These are phyloP conservation scores for Griposia aprilina DNA, from an alignment of 2,888 invertebrate species.

Conservation along the genomic window DNA sequence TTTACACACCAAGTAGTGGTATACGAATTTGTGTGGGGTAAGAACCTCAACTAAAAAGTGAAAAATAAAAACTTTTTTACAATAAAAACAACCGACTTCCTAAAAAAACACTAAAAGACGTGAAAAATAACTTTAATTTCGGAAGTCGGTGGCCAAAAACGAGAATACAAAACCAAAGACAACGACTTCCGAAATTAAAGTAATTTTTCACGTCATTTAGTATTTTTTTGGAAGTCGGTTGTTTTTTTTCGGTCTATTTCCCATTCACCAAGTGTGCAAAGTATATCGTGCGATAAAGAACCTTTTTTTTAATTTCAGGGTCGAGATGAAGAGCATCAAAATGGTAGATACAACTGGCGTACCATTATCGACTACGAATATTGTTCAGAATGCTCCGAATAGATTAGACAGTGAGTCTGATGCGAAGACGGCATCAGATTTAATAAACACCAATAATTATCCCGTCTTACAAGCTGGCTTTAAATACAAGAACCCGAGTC, in stretches of 20 bases:
- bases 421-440: slow-evolving; percentile 42
- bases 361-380: slow-evolving; percentile 15
- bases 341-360: slow-evolving; percentile 64
- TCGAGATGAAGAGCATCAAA: slow-evolving; percentile 84
- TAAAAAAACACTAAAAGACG: too few species aligned
- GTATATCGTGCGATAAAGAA: background rate
- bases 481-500: slow-evolving; percentile 46
- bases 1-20: too few species aligned
- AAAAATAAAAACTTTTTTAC: too few species aligned
- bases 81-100: too few species aligned
- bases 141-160: too few species aligned
- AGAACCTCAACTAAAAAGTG: too few species aligned
- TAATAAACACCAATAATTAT: slow-evolving; percentile 47
- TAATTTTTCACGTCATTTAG: too few species aligned
- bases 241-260: background rate
- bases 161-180: too few species aligned
- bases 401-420: slow-evolving; percentile 51
- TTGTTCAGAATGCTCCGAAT: background rate
- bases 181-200: too few species aligned
- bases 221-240: too few species aligned
- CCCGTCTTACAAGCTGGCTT: background rate
- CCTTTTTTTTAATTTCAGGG: slow-evolving; percentile 73
- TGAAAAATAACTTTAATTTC: too few species aligned
- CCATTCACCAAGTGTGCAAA: background rate
- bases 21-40: too few species aligned